These are phyloP conservation scores for Rhabdornis inornatus DNA, from an alignment of 2,113 vertebrate genomes.

Conservation along the genomic window DNA sequence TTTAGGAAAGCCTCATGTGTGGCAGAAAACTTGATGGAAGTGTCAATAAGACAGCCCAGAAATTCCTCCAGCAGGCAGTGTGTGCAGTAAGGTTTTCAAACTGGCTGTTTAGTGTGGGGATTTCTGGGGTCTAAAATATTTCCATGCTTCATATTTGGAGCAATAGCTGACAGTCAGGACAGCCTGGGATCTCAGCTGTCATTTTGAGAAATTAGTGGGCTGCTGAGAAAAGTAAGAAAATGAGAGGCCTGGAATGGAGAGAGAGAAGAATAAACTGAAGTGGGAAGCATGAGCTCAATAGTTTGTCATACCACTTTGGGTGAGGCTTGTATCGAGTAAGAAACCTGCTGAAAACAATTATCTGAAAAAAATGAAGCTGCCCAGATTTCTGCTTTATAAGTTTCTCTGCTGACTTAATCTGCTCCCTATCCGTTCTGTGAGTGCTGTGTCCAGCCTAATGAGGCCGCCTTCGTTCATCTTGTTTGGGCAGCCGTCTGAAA, in stretches of 20 bases:
- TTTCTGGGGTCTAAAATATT: background rate
- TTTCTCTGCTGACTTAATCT: background rate
- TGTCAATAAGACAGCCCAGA: background rate
- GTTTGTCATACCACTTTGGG: background rate
- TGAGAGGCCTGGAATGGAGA: background rate
- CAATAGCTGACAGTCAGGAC: background rate
- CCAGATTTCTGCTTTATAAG: constrained; percentile 11
- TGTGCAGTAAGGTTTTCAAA: background rate
- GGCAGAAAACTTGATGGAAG: background rate
- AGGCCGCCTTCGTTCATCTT: background rate
- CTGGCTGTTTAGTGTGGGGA: background rate
- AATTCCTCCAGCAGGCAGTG: background rate
- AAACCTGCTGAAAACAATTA: constrained; percentile 56
- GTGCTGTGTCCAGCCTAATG: background rate
- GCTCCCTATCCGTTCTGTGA: background rate
- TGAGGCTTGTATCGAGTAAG: background rate
- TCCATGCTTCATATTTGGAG: background rate
- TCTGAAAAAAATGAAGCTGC: constrained; percentile 34
- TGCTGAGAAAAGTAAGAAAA: background rate
- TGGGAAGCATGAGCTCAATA: constrained; percentile 17
- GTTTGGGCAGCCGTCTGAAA: background rate
- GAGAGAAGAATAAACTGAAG: background rate
- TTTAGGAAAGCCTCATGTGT: background rate
- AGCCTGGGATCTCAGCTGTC: background rate
- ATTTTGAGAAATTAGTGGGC: background rate